Percentiles rank a stretch among this genome's conserved stretches.
These are phyloP conservation scores for Autographa gamma DNA, from an alignment of 2,888 invertebrate genomes.

Conservation along the genomic window DNA sequence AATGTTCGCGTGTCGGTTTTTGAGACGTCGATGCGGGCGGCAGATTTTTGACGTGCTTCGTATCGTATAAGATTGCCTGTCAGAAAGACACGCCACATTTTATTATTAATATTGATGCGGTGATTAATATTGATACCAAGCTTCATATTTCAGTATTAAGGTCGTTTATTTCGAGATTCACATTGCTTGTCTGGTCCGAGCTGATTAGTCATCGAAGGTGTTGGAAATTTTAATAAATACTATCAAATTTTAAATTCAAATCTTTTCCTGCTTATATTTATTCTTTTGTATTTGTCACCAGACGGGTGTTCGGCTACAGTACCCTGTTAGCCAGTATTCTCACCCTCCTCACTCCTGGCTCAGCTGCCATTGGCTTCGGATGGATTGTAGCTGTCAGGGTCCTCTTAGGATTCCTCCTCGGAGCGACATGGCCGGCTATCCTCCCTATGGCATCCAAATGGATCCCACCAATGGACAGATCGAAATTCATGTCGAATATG, in stretches of 20 bases:
- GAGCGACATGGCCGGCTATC: slow-evolving; percentile 98
- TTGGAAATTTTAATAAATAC: no score
- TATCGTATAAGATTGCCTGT: slow-evolving; percentile 53
- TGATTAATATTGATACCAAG: slow-evolving; percentile 8
- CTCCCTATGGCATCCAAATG: slow-evolving; percentile 97
- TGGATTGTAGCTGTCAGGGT: slow-evolving; percentile 92
- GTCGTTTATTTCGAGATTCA: slow-evolving; percentile 2
- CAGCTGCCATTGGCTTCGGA: slow-evolving; percentile 92
- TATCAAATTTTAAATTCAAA: no score
- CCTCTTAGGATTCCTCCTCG: slow-evolving; percentile 93
- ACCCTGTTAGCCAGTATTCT: slow-evolving; percentile 94
- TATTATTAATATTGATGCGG: slow-evolving; percentile 8
- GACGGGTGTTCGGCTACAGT: slow-evolving; percentile 95
- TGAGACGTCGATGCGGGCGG: slow-evolving; percentile 57
- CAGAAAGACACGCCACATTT: slow-evolving; percentile 18
- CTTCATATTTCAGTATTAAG: slow-evolving; percentile 17
- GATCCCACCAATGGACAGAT: slow-evolving; percentile 98
- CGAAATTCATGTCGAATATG: slow-evolving; percentile 97
- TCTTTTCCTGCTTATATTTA: no score
- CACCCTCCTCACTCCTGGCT: slow-evolving; percentile 94
- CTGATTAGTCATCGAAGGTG: neutral
- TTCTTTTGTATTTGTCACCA: slow-evolving; percentile 57
- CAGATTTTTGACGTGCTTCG: slow-evolving; percentile 53
- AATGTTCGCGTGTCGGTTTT: slow-evolving; percentile 62
- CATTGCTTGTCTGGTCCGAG: neutral